phyloP scores from a whole-genome alignment of 2,797 vertebrate species.

The Sciurus vulgaris region DNA sequence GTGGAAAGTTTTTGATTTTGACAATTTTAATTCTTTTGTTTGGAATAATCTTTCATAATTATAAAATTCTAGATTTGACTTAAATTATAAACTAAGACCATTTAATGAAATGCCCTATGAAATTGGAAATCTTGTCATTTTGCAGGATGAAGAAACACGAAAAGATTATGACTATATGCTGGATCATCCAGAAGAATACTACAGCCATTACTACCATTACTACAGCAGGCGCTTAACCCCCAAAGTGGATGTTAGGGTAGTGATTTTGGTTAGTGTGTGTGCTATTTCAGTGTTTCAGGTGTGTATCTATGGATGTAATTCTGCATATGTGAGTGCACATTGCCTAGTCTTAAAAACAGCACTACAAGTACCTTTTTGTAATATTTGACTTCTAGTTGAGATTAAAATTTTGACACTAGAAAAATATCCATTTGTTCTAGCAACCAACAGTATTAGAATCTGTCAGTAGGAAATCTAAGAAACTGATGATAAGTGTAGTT shows the following conservation, averaged over 20 bases:
- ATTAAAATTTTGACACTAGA: neutral
- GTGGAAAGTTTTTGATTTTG: neutral
- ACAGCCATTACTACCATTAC: constrained; percentile 98
- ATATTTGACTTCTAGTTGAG: neutral
- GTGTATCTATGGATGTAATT: neutral
- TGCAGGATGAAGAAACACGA: constrained; percentile 96
- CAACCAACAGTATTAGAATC: neutral
- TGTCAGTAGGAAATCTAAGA: neutral
- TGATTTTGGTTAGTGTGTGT: constrained; percentile 95
- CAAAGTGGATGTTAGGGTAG: constrained; percentile 95
- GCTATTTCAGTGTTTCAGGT: constrained; percentile 97
- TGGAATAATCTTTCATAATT: neutral
- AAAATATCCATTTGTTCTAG: constrained; percentile 24
- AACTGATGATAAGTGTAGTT: neutral
- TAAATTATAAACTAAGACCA: neutral
- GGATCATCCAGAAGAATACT: constrained; percentile 98
- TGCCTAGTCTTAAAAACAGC: neutral
- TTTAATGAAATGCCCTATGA: neutral
- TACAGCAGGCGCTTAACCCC: constrained; percentile 95
- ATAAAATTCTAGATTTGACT: constrained; percentile 46
- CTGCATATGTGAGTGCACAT: fast-evolving
- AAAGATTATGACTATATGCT: constrained; percentile 98
- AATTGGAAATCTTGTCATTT: constrained; percentile 16
- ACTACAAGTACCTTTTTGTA: neutral
- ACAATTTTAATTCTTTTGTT: constrained; percentile 37